Evolutionary conservation across 2,797 vertebrate species (phyloP).

Genomic region (Anguilla megastoma): DNA sequence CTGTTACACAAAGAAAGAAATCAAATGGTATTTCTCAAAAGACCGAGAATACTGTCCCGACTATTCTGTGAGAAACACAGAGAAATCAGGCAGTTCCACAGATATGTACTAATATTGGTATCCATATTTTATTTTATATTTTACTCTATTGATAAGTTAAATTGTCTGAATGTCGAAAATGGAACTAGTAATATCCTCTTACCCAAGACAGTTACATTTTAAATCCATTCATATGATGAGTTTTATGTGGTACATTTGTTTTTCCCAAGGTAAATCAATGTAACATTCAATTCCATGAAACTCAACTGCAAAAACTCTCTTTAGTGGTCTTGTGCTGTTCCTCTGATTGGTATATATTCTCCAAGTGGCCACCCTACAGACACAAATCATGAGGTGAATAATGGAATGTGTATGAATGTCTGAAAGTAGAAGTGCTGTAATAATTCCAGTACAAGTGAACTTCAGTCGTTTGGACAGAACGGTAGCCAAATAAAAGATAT

Average conservation of each 20-base stretch:
- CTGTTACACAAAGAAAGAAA: slow-evolving; percentile 69
- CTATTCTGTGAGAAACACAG: slow-evolving; percentile 70
- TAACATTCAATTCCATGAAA: not conserved
- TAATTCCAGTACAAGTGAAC: too few species aligned
- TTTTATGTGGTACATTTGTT: not conserved
- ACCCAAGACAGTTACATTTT: not conserved
- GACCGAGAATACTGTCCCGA: slow-evolving; percentile 63
- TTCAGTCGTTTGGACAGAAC: too few species aligned
- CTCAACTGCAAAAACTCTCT: not conserved
- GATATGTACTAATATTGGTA: slow-evolving; percentile 39
- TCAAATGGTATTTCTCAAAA: slow-evolving; percentile 53
- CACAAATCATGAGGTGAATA: not conserved
- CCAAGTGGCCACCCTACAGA: not conserved
- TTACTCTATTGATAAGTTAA: slow-evolving; percentile 37
- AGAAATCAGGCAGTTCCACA: not conserved
- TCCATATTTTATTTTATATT: slow-evolving; percentile 56
- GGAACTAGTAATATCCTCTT: slow-evolving; percentile 22
- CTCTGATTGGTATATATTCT: not conserved
- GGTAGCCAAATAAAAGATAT: too few species aligned
- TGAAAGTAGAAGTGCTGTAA: not conserved
- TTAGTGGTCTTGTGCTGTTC: not conserved
- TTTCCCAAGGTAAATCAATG: too few species aligned
- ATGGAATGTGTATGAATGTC: not conserved
- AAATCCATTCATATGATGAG: not conserved
- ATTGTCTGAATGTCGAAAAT: slow-evolving; percentile 57